phyloP scores from a whole-genome alignment of 2,113 vertebrate genomes.

The Chinchilla lanigera region DNA sequence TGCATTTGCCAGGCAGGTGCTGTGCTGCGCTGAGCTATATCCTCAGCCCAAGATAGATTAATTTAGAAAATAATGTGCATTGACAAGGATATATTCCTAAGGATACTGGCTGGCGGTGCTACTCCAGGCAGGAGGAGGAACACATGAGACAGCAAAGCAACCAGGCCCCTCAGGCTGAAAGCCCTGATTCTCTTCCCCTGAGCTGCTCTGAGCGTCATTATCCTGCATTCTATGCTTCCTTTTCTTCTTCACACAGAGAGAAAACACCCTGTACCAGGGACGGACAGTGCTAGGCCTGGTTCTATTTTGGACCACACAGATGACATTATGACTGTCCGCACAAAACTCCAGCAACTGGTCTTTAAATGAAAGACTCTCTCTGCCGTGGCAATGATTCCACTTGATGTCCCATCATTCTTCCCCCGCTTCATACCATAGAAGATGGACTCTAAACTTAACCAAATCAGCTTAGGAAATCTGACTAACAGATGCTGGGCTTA shows the following conservation, averaged over 20 bases:
- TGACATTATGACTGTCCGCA: constrained; percentile 24
- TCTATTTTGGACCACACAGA: constrained; percentile 60
- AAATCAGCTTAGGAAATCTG: not conserved
- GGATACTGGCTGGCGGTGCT: not conserved
- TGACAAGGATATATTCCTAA: not conserved
- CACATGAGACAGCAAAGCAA: not conserved
- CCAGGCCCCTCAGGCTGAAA: not conserved
- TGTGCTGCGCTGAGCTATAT: no score
- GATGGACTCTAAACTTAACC: not conserved
- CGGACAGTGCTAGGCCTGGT: constrained; percentile 44
- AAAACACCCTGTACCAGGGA: constrained; percentile 77
- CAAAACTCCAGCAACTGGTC: constrained; percentile 25
- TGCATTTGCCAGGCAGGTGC: no score
- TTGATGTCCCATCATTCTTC: no score
- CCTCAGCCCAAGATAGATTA: not conserved
- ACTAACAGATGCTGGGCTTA: not conserved
- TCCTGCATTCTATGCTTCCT: constrained; percentile 70
- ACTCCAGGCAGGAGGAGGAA: not conserved
- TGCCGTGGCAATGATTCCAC: not conserved
- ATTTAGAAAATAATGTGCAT: not conserved
- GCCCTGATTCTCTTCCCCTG: constrained; percentile 42
- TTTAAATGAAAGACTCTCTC: not conserved
- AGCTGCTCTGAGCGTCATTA: constrained; percentile 72
- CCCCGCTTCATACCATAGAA: not conserved
- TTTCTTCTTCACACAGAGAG: constrained; percentile 63